Evolutionary conservation across 2,797 vertebrate species (phyloP), one percentile per base, ranked within the genome.

Genomic region (Poliocrania exsul): DNA sequence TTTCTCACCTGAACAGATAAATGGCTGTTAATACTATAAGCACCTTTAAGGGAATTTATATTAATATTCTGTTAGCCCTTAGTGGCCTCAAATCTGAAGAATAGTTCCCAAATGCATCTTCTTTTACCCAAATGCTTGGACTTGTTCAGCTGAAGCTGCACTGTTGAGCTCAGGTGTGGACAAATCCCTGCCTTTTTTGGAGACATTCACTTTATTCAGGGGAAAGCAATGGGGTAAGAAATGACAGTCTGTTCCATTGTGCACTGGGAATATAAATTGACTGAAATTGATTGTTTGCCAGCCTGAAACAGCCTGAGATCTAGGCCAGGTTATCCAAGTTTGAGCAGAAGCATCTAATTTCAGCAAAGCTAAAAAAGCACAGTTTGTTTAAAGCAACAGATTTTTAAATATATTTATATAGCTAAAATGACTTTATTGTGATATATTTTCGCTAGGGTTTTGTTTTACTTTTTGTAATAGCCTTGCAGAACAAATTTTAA

Each of bases 351-450:
- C 29, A 64, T 33, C 49, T 78, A 14, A 90, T 82, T 95, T 91
- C 74, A 87, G 60, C 35, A 90, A 92, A 78, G n/a, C 29, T 56
- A 5, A 60, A 90, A 86, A 95, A 92, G 74, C 88, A 93, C 71
- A 85, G 58, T 64, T 82, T 87, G 14, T 78, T 75, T 89, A 44
- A 87, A 73, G 49, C n/a, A 61, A 28, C 37, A 14, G 56, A 40
- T 80, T 94, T 94, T 87, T 2, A 89, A 64, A 82, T 23, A 5
- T 85, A 57, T 78, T 92, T 91, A 28, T 81, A 24, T 28, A 74
- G 53, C 58, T 56, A 38, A 78, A 85, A 44, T 58, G 0, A 62
- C 35, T 88, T 84, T 35, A 38, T 64, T 1, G 1, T 46, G 44
- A 29, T 60, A 6, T 49, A n/a, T 78, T 92, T 81, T 65, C 86